Percentiles rank a stretch among this genome's conserved stretches.
phyloP scores from a whole-genome alignment of 2,888 invertebrate species.

The Macaria liturata region DNA sequence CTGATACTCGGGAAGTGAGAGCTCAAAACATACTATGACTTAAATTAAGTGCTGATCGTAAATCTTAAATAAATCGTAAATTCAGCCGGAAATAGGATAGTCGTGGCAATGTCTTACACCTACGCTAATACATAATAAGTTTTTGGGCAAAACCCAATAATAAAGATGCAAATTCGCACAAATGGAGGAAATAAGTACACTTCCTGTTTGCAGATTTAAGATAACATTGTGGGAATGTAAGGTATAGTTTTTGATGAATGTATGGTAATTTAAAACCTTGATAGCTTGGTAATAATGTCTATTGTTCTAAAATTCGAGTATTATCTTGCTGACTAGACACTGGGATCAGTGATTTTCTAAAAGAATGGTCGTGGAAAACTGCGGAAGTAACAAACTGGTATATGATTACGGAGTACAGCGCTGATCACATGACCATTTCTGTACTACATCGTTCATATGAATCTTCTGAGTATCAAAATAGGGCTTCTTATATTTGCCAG shows the following conservation, averaged over 20 bases:
- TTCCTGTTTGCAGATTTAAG: constrained; percentile 28
- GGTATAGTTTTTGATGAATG: not conserved
- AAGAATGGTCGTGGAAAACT: too few relatives aligned
- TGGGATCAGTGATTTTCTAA: too few relatives aligned
- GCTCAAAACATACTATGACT: too few relatives aligned
- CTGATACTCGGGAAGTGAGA: too few relatives aligned
- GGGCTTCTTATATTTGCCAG: too few relatives aligned
- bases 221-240: constrained; percentile 17
- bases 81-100: constrained; percentile 1
- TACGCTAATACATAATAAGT: constrained; percentile 33
- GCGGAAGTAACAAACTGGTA: too few relatives aligned
- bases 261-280: constrained; percentile 19
- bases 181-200: constrained; percentile 34
- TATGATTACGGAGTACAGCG: too few relatives aligned
- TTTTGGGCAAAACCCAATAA: constrained; percentile 31
- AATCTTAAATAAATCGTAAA: not conserved
- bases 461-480: too few relatives aligned
- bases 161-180: constrained; percentile 29
- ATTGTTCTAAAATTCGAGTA: constrained; percentile 2
- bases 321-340: too few relatives aligned
- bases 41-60: too few relatives aligned
- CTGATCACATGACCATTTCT: too few relatives aligned
- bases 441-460: too few relatives aligned
- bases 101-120: constrained; percentile 20
- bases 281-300: constrained; percentile 2